These are phyloP conservation scores for Gadus macrocephalus DNA, from an alignment of 2,113 vertebrate genomes.

Conservation along the genomic window DNA sequence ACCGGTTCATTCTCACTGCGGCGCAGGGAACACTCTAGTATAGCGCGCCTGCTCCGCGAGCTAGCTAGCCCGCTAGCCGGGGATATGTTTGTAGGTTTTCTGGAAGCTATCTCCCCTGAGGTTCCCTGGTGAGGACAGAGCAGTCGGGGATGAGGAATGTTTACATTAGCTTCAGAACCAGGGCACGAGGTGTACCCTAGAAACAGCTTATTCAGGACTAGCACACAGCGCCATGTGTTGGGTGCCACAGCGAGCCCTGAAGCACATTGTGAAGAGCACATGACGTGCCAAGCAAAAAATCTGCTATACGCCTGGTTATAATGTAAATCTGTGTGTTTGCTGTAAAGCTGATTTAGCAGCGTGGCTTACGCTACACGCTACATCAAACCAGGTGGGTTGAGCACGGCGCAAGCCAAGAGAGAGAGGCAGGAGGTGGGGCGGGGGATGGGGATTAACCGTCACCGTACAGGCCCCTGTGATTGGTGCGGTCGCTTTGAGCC, in stretches of 20 bases:
- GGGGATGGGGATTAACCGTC: conserved; percentile 54
- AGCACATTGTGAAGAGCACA: background rate
- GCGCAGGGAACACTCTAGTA: conserved; percentile 30
- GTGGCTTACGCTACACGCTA: too few species aligned
- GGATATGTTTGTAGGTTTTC: conserved; percentile 38
- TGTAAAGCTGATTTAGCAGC: background rate
- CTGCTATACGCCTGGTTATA: background rate
- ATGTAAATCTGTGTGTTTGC: conserved; percentile 16
- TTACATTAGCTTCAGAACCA: conserved; percentile 36
- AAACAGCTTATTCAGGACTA: conserved; percentile 6
- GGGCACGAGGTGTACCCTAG: conserved; percentile 13
- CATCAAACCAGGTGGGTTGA: too few species aligned
- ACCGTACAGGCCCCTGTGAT: conserved; percentile 40
- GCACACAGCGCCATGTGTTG: background rate
- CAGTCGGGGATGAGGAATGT: conserved; percentile 37
- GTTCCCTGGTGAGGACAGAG: conserved; percentile 10
- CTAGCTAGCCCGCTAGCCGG: conserved; percentile 43
- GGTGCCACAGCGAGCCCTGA: background rate
- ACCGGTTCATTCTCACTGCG: conserved; percentile 19
- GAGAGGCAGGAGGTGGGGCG: conserved; percentile 32
- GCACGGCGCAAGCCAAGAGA: conserved; percentile 12
- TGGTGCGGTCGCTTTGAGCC: conserved; percentile 63
- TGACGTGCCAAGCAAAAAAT: background rate
- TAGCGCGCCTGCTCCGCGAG: conserved; percentile 40
- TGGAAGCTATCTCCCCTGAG: conserved; percentile 39